Percentiles rank a stretch among this genome's conserved stretches.
phyloP scores from a whole-genome alignment of 2,888 invertebrate genomes.

The Orthonychiurus folsomi region DNA sequence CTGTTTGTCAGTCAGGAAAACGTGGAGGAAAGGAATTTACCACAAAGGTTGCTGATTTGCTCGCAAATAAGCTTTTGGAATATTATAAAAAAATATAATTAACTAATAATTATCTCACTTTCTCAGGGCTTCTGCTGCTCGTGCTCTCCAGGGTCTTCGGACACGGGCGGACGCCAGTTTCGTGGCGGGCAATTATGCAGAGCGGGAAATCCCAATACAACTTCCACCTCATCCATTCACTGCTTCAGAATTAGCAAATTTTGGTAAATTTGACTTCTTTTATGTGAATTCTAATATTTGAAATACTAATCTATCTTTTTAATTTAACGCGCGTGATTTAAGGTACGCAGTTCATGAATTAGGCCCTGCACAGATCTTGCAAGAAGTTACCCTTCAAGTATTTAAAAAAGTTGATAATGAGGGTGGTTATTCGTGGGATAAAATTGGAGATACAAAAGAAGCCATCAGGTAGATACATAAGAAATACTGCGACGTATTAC shows the following conservation, averaged over 20 bases:
- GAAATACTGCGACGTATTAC: too few species aligned
- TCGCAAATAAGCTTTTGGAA: too few species aligned
- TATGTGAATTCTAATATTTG: neutral
- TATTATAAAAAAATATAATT: too few species aligned
- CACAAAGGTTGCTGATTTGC: too few species aligned
- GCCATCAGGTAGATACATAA: too few species aligned
- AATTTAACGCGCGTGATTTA: too few species aligned
- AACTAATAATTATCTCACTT: neutral
- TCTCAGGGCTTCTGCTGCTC: neutral
- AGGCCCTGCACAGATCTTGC: conserved; percentile 6
- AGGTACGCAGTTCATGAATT: conserved; percentile 8
- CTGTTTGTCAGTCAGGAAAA: neutral
- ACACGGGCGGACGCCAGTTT: neutral
- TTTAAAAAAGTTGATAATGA: conserved; percentile 8
- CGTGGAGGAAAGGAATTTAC: too few species aligned
- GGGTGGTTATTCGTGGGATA: neutral
- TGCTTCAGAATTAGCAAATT: neutral
- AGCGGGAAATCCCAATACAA: neutral
- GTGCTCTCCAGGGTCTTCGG: neutral
- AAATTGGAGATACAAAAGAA: neutral
- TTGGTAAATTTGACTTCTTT: too few species aligned
- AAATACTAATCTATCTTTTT: neutral
- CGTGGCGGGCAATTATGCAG: neutral
- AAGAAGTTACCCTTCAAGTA: conserved; percentile 4
- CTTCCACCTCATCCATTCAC: neutral